Evolutionary conservation across 2,113 vertebrate species (phyloP), one percentile per base, ranked within the genome.

Genomic region (Cathartes aura): DNA sequence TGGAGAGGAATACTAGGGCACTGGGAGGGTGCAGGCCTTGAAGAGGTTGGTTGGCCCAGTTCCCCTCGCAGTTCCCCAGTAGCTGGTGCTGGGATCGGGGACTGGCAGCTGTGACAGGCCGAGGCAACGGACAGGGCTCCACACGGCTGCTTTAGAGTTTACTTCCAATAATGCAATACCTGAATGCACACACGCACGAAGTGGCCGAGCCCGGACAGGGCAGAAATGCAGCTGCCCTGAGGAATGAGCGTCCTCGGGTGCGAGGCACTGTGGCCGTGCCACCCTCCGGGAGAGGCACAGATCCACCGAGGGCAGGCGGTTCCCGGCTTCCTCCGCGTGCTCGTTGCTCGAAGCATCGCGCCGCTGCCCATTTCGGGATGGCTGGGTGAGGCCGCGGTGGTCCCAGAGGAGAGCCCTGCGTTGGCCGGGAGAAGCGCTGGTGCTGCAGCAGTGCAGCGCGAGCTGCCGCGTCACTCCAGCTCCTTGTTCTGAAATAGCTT

Each of bases 401-500:
- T 84, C 78, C 29, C 58, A 23, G 70, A 48, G 36, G 13, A 32
- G n/a, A 27, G 72, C 45, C 63, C 17, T 12, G 30, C 3, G 10
- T 23, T 2, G 5, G 71, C 27, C 14, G 0, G n/a, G 66, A 67
- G 72, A 58, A 63, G 68, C 3, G 8, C 85, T 11, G 86, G 29
- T 48, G 63, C 40, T 4, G 11, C 58, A 17, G 87, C 42, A 2
- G 42, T 8, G 59, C 66, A 32, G 42, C 2, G 1, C 3, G 21
- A 86, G 34, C 36, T 1, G 4, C 29, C 0, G 1, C 2, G 2
- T 96, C 95, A 96, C 20, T 89, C 73, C 78, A 15, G 72, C 40
- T 10, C 59, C 73, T 97, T 97, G 29, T 53, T 97, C 93, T 96
- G 96, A 80, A 98, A 98, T 26, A 99, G 97, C 95, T 97, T 98